Conservation (phyloP, 2,797 vertebrate genomes). For the Chelmon rostratus region DNA sequence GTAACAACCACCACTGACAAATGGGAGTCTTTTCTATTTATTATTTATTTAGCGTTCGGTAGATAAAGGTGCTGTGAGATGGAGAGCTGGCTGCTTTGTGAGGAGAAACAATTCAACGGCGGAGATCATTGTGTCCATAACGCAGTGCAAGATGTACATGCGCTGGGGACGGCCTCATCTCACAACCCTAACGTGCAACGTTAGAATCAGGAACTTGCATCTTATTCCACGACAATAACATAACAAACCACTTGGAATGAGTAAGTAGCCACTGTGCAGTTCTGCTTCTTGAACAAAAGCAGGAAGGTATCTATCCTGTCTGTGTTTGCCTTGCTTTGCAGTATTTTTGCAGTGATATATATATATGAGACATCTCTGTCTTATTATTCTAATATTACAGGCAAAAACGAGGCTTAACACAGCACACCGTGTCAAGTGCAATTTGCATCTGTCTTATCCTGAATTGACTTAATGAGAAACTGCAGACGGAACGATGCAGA, state of each 20-base stretch:
- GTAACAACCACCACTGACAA: background rate
- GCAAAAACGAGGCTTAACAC: background rate
- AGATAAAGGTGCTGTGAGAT: background rate
- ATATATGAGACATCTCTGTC: background rate
- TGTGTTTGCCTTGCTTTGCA: conserved; percentile 1
- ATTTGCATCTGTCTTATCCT: conserved; percentile 7
- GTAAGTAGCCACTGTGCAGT: background rate
- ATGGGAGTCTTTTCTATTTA: background rate
- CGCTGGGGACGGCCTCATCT: background rate
- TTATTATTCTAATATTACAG: conserved; percentile 11
- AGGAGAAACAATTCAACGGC: background rate
- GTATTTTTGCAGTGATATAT: conserved; percentile 7
- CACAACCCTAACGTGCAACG: background rate
- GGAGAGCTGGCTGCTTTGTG: background rate
- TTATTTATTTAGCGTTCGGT: background rate
- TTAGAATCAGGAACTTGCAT: background rate
- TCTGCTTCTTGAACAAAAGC: background rate
- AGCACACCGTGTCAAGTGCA: background rate
- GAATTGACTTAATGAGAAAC: background rate
- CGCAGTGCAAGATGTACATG: background rate
- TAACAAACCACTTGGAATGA: conserved; percentile 2
- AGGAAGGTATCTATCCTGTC: background rate
- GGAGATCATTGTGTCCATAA: background rate
- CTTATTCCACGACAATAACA: background rate
- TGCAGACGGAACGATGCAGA: background rate